Evolutionary conservation across 2,888 invertebrate genomes (phyloP), one percentile per base, ranked within the genome.

Genomic region (Athrips mouffetella): DNA sequence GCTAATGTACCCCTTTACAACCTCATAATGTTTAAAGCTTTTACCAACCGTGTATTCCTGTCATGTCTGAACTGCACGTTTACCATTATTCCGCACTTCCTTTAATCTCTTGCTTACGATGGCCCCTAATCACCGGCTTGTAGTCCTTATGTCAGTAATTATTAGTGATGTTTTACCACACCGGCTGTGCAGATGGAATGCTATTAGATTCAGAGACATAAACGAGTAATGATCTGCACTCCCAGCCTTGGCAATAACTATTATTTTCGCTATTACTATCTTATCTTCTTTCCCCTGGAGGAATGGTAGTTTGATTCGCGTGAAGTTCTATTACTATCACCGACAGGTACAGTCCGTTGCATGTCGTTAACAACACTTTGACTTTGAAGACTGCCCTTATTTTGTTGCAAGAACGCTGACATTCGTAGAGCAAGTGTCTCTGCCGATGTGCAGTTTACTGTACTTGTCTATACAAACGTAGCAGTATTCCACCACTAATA

Each of bases 251-350:
- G 59, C 59, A 62, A 62, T 62, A 54, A 52, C 60, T 61, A 62
- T 68, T 67, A 72, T 64, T 65, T 67, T 68, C 61, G 59, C 65
- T 65, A 68, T 70, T 65, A 62, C 65, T 37, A 5, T 15, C 18
- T 58, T 29, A 21, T 25, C 31, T 45, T 37, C 5, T 1, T 20
- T 50, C 55, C 55, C 54, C 57, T 50, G 49, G 62, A 62, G 66
- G 70, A 70, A 72, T 65, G 57, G 53, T 29, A 61, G 56, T 65
- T 70, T 69, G 63, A 70, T 67, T 64, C 63, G 61, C 66, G 62
- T 67, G 65, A 67, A 72, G 57, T 59, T 57, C 59, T 58, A 58
- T 65, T 62, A 33, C 13, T 11, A 13, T 20, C 16, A 16, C 37
- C 31, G 11, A 6, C 15, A 7, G 31, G 31, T 15, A 31, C 6